phyloP scores from a whole-genome alignment of 2,888 invertebrate genomes.

The Punctoribates punctum region DNA sequence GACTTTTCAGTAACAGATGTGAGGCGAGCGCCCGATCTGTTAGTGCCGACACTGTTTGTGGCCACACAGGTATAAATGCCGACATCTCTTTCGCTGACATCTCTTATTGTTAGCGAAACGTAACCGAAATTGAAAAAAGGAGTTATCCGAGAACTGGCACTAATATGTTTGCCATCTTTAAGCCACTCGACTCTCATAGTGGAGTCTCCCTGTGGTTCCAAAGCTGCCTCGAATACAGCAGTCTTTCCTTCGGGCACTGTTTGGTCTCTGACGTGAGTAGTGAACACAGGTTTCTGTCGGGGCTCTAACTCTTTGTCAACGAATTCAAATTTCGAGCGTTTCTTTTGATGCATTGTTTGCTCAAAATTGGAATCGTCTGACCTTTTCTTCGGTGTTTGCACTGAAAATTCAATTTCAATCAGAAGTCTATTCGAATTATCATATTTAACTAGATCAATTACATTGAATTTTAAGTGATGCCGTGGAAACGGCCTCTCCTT shows the following conservation, averaged over 20 bases:
- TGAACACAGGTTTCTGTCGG: conserved; percentile 15
- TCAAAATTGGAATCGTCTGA: not conserved
- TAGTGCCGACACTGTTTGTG: conserved; percentile 79
- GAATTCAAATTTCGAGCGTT: conserved; percentile 4
- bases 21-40: conserved; percentile 74
- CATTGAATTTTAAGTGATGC: conserved; percentile 62
- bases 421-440: not conserved
- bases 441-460: conserved; percentile 50
- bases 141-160: conserved; percentile 84
- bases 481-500: conserved; percentile 83
- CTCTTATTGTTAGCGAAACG: conserved; percentile 87
- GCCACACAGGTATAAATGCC: conserved; percentile 85
- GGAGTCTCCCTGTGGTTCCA: conserved; percentile 86
- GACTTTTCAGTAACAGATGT: not conserved
- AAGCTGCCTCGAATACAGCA: conserved; percentile 87
- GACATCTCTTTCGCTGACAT: conserved; percentile 81
- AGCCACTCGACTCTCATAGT: conserved; percentile 90
- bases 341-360: conserved; percentile 2
- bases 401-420: not conserved
- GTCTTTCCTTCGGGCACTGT: conserved; percentile 74
- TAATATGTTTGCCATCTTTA: conserved; percentile 76
- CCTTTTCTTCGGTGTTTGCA: not conserved
- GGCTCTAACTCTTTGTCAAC: conserved; percentile 20
- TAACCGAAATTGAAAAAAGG: conserved; percentile 92
- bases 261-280: conserved; percentile 25